These are phyloP conservation scores for Scaptomyza hsui DNA, from an alignment of 1,140 invertebrate genomes.

Conservation along the genomic window DNA sequence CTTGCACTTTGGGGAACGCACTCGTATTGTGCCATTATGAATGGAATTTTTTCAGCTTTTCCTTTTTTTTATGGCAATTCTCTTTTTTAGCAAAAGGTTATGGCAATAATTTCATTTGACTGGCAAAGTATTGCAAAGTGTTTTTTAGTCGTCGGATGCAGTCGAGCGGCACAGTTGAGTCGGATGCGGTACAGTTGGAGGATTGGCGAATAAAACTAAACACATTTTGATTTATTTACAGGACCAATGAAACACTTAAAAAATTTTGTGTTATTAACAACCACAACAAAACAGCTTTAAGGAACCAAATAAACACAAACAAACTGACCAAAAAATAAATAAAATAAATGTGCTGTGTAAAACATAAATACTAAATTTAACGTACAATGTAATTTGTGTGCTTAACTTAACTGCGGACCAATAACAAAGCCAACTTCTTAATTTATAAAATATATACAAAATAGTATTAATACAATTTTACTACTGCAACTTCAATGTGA, in stretches of 20 bases:
- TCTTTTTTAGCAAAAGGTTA: slow-evolving; percentile 56
- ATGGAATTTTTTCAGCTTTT: slow-evolving; percentile 5
- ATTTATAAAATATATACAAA: slow-evolving; percentile 3
- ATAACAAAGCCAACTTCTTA: slow-evolving; percentile 15
- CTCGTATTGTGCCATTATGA: slow-evolving; percentile 15
- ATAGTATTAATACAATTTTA: slow-evolving; percentile 9
- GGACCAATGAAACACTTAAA: slow-evolving; percentile 48
- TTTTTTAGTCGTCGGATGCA: slow-evolving; percentile 27
- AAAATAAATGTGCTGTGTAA: slow-evolving; percentile 44
- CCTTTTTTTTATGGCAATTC: slow-evolving; percentile 25
- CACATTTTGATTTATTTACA: slow-evolving; percentile 50
- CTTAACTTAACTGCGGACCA: slow-evolving; percentile 50
- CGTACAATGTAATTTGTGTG: slow-evolving; percentile 34
- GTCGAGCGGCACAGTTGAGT: slow-evolving; percentile 64
- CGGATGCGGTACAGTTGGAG: slow-evolving; percentile 30
- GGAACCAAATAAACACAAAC: slow-evolving; percentile 15
- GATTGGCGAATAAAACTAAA: slow-evolving; percentile 3
- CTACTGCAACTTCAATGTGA: slow-evolving; percentile 44
- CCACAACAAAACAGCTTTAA: slow-evolving; percentile 44
- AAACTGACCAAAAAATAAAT: slow-evolving; percentile 46
- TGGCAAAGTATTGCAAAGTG: slow-evolving; percentile 34
- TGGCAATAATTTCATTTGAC: slow-evolving; percentile 69
- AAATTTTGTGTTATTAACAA: slow-evolving; percentile 18
- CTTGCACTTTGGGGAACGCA: slow-evolving; percentile 13
- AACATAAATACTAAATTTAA: slow-evolving; percentile 14